These are phyloP conservation scores for Nothocercus julius DNA, from an alignment of 2,113 vertebrate species.

Conservation along the genomic window DNA sequence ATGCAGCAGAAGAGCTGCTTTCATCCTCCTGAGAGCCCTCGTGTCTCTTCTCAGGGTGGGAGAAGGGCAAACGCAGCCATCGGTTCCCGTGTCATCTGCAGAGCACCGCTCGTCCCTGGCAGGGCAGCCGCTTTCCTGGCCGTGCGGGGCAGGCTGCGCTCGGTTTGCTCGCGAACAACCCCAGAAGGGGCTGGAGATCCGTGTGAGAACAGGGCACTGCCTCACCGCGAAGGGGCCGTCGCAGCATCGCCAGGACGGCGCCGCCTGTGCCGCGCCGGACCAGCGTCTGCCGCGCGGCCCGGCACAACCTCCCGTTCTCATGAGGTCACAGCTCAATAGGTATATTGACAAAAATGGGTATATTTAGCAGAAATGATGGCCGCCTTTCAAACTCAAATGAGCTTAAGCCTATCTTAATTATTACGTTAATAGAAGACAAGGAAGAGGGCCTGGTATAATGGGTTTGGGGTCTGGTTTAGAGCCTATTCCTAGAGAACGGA, in stretches of 20 bases:
- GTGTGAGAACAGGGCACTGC: background rate
- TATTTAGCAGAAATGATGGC: background rate
- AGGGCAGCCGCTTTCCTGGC: background rate
- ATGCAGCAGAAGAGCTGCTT: background rate
- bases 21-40: background rate
- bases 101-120: background rate
- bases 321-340: background rate
- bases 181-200: background rate
- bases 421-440: background rate
- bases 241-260: background rate
- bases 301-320: slow-evolving; percentile 53
- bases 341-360: too few species aligned
- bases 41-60: background rate
- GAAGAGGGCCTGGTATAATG: rapidly evolving
- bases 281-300: slow-evolving; percentile 52
- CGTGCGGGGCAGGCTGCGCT: background rate
- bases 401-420: background rate
- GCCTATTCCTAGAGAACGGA: background rate
- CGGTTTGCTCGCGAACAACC: background rate
- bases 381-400: background rate
- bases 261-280: slow-evolving; percentile 39
- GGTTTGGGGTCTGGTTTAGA: background rate
- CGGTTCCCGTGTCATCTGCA: background rate
- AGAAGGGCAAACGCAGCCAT: background rate
- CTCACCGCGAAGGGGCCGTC: slow-evolving; percentile 36